Base-by-base conservation (phyloP, 2,888 invertebrate species). In the Tethea ocularis region DNA sequence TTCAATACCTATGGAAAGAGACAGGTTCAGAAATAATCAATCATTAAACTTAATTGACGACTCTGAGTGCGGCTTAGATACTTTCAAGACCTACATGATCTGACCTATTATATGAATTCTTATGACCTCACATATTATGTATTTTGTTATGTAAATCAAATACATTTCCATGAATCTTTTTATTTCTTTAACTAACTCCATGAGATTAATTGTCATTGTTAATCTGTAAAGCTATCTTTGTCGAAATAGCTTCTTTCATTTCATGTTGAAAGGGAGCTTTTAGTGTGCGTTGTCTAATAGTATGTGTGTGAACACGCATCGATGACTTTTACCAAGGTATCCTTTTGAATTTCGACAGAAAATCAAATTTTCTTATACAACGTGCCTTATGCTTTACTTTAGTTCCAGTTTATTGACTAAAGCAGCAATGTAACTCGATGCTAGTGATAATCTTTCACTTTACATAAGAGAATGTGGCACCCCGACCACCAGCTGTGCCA, bases 401-500 rank as follows among this genome's bases (percentile, higher is more conserved):
- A 13, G 1, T 13, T 33, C 10, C 1, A 33, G 22, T 26, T 5
- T 3, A 7, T 0, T 24, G 51, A 53, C 46, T 29, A 56, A 67
- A 54, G 2, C 62, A 53, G 76, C 68, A 69, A 80, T 86, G 83
- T 63, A 77, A 5, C 33, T 3, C 13, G 20, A 22, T 36, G 23
- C 33, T 33, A 23, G 17, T n/a, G 36, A 62, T 24, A 20, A 15
- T 36, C 55, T 2, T 26, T 57, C 54, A 36, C 24, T 62, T 61
- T 66, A 63, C 64, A 68, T 72, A 67, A 71, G 69, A 68, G 51
- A 60, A 60, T 61, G 63, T 57, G 68, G 68, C 65, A 65, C 59
- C 67, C 74, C 29, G 73, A 81, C 84, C 88, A 81, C 84, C 88
- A 88, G 86, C 87, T 89, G 88, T 84, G 84, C 77, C 72, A 70